phyloP scores from a whole-genome alignment of 2,113 vertebrate species.

The Haemorhous mexicanus region DNA sequence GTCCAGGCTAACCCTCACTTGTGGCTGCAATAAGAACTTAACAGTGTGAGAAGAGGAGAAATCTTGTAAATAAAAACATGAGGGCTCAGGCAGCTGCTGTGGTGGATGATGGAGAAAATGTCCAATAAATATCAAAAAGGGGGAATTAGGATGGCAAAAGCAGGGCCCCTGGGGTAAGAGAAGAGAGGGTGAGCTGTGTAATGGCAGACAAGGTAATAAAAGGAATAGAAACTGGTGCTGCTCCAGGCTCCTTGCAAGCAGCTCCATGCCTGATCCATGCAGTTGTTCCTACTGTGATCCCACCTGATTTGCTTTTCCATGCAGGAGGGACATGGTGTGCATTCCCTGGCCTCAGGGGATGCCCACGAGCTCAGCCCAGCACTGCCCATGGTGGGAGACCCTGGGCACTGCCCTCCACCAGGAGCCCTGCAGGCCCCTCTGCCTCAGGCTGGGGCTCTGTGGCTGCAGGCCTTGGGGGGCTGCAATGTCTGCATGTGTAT shows the following conservation, averaged over 20 bases:
- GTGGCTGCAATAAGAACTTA: neutral
- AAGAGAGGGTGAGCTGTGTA: neutral
- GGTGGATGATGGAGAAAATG: accelerated
- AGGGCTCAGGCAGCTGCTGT: neutral
- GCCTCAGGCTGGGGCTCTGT: neutral
- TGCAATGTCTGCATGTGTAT: accelerated
- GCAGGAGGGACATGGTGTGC: neutral
- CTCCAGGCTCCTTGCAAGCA: neutral
- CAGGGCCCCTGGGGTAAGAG: neutral
- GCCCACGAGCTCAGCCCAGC: neutral
- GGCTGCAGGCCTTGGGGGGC: accelerated
- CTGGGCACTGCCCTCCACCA: accelerated
- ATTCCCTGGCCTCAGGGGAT: accelerated
- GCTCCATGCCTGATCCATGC: neutral
- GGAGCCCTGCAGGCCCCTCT: neutral
- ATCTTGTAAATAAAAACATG: neutral
- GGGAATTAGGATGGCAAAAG: neutral
- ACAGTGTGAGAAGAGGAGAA: neutral
- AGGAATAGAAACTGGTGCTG: neutral
- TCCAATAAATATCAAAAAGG: neutral
- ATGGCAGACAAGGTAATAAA: neutral
- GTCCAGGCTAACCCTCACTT: neutral
- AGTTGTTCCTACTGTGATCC: neutral
- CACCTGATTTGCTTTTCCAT: neutral
- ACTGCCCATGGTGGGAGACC: accelerated